Percentiles rank a stretch among this genome's conserved stretches.
These are phyloP conservation scores for Scolopax rusticola DNA, from an alignment of 2,797 vertebrate species.

Conservation along the genomic window DNA sequence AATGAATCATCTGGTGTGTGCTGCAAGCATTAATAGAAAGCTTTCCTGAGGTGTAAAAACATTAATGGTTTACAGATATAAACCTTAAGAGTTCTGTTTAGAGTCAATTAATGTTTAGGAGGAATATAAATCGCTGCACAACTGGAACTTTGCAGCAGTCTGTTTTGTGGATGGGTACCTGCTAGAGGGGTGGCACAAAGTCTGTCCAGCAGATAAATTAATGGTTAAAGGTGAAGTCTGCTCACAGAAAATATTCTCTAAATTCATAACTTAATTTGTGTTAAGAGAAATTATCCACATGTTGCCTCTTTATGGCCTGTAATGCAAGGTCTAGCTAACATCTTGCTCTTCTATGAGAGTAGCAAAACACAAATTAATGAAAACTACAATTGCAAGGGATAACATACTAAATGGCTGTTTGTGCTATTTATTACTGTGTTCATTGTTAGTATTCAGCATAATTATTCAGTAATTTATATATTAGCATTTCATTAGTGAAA, in stretches of 20 bases:
- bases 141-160: not conserved
- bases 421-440: not conserved
- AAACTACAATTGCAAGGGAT: not conserved
- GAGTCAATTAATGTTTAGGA: not conserved
- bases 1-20: not conserved
- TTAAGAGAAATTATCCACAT: not conserved
- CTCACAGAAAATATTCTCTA: not conserved
- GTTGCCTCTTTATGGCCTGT: not conserved
- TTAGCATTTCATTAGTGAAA: conserved; percentile 18
- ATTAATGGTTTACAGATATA: not conserved
- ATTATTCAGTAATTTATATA: conserved; percentile 9
- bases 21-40: not conserved
- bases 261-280: not conserved
- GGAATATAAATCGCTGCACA: not conserved
- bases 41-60: not conserved
- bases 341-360: not conserved
- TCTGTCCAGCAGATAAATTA: not conserved
- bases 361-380: not conserved
- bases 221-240: not conserved
- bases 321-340: not conserved
- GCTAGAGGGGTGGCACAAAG: not conserved
- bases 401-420: not conserved
- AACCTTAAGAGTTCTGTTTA: not conserved
- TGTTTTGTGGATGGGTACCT: not conserved
- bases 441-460: not conserved